These are phyloP conservation scores for Mixornis gularis DNA, from an alignment of 2,113 vertebrate species.

Conservation along the genomic window DNA sequence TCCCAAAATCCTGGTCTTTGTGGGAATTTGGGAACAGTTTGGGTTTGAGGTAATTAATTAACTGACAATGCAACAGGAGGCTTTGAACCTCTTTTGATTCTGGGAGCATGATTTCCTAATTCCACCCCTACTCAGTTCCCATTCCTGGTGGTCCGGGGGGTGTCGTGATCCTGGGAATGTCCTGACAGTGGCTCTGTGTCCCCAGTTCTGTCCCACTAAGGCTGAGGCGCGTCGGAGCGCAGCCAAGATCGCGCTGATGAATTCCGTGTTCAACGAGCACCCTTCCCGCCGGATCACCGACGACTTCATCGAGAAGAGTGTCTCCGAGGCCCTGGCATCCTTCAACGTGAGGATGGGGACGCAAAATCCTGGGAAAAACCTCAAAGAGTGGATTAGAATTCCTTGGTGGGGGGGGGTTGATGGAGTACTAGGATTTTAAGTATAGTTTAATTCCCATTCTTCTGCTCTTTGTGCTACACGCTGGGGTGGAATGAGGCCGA, in stretches of 20 bases:
- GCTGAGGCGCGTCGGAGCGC: constrained; percentile 92
- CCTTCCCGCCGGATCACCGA: constrained; percentile 93
- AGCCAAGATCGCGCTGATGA: constrained; percentile 96
- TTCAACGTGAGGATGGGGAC: constrained; percentile 83
- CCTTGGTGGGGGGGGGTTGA: background rate
- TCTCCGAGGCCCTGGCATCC: constrained; percentile 89
- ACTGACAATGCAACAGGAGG: rapidly evolving
- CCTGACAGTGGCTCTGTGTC: background rate
- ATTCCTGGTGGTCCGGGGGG: rapidly evolving
- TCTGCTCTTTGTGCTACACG: background rate
- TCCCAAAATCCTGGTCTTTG: background rate
- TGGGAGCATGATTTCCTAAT: background rate
- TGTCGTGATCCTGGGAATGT: too few species aligned
- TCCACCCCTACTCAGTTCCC: background rate
- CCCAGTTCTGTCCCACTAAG: constrained; percentile 95
- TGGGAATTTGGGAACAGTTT: background rate
- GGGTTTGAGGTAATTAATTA: background rate
- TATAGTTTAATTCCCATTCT: background rate
- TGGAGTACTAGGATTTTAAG: background rate
- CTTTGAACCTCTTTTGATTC: background rate
- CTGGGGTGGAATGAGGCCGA: background rate
- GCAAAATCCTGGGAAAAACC: background rate
- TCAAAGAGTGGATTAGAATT: background rate
- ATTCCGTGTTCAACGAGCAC: constrained; percentile 97
- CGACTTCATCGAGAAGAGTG: constrained; percentile 97